Percentiles rank a stretch among this genome's conserved stretches.
Conservation (phyloP, 2,113 vertebrate genomes). For the Lasiurus borealis region DNA sequence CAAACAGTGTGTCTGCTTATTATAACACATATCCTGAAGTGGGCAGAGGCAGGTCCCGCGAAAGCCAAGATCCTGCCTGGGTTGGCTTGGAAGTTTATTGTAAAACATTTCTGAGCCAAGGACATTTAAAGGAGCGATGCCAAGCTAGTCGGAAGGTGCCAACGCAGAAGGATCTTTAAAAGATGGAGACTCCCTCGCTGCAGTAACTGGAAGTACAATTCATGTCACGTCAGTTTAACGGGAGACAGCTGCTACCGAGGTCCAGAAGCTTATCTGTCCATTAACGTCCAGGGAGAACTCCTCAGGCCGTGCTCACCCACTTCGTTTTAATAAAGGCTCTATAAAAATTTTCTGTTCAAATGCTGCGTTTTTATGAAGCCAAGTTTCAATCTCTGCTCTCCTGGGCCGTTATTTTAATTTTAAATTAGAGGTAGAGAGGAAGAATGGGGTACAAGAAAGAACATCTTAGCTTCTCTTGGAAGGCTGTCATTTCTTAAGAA, state of each 20-base stretch:
- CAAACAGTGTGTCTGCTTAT: slow-evolving; percentile 74
- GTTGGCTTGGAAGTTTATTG: slow-evolving; percentile 86
- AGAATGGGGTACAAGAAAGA: not conserved
- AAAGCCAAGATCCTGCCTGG: slow-evolving; percentile 86
- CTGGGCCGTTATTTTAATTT: slow-evolving; percentile 3
- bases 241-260: slow-evolving; percentile 63
- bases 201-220: slow-evolving; percentile 72
- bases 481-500: not conserved
- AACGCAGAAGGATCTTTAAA: slow-evolving; percentile 81
- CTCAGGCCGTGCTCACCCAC: not conserved
- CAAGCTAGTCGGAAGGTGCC: slow-evolving; percentile 80
- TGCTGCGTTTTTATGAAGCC: slow-evolving; percentile 33
- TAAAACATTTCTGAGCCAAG: slow-evolving; percentile 85
- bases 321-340: slow-evolving; percentile 44
- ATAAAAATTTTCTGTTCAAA: slow-evolving; percentile 50
- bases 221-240: slow-evolving; percentile 55
- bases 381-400: slow-evolving; percentile 51
- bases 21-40: slow-evolving; percentile 76
- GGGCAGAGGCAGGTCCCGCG: slow-evolving; percentile 55
- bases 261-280: slow-evolving; percentile 23
- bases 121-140: slow-evolving; percentile 84
- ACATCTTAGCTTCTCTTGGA: not conserved
- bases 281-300: slow-evolving; percentile 31
- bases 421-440: slow-evolving; percentile 21
- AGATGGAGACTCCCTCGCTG: slow-evolving; percentile 81